phyloP scores from a whole-genome alignment of 2,888 invertebrate species.

The Opisthograptis luteolata region DNA sequence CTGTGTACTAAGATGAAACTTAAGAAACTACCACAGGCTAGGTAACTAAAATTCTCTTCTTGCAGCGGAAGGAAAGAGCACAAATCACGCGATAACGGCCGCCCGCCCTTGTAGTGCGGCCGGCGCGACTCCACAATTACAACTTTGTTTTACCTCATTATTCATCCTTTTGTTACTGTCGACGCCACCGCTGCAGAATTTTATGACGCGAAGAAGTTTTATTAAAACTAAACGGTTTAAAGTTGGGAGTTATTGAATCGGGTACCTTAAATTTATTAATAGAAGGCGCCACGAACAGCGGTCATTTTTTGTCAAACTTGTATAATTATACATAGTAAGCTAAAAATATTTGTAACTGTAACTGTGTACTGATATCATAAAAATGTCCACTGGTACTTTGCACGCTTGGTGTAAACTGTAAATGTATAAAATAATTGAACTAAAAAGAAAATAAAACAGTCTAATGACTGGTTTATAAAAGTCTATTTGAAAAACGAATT shows the following conservation, averaged over 20 bases:
- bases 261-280: background rate
- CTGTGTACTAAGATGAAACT: constrained; percentile 17
- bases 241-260: constrained; percentile 39
- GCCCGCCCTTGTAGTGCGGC: constrained; percentile 60
- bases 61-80: constrained; percentile 57
- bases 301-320: too few relatives aligned
- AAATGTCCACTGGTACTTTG: too few relatives aligned
- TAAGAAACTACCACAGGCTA: constrained; percentile 27
- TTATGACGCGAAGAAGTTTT: constrained; percentile 75
- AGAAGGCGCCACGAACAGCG: too few relatives aligned
- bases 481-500: too few relatives aligned
- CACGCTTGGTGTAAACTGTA: too few relatives aligned
- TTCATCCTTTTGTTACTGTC: constrained; percentile 76
- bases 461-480: too few relatives aligned
- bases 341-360: too few relatives aligned
- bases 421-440: too few relatives aligned
- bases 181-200: constrained; percentile 71
- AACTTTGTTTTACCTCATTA: constrained; percentile 82
- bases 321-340: too few relatives aligned
- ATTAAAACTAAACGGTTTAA: constrained; percentile 59
- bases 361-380: too few relatives aligned
- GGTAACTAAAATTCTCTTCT: constrained; percentile 21
- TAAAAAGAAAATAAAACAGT: too few relatives aligned
- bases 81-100: constrained; percentile 70
- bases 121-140: constrained; percentile 70